Percentiles rank a stretch among this genome's conserved stretches.
These are phyloP conservation scores for Plectus sambesii DNA, from an alignment of 1,140 invertebrate species.

Conservation along the genomic window DNA sequence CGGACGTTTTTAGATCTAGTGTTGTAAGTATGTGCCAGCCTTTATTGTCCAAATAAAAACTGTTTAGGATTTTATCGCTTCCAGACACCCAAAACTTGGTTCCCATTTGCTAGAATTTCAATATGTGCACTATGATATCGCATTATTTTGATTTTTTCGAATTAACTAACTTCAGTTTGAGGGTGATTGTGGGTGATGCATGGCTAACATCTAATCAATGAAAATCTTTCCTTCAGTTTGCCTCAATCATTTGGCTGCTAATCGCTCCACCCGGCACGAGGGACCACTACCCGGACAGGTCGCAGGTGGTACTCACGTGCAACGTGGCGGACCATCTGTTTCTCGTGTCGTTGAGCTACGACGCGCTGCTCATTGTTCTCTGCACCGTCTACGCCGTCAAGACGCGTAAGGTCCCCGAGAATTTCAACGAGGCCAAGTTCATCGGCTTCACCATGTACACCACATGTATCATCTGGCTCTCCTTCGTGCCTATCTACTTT, in stretches of 20 bases:
- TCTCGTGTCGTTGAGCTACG: constrained; percentile 62
- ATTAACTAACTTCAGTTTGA: too few species aligned
- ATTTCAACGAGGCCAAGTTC: constrained; percentile 60
- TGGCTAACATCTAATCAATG: too few species aligned
- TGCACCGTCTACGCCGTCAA: constrained; percentile 64
- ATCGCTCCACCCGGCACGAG: constrained; percentile 54
- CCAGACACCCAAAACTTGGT: too few species aligned
- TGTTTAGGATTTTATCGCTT: too few species aligned
- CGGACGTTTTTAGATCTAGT: too few species aligned
- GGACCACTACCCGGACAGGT: constrained; percentile 49
- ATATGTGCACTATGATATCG: too few species aligned
- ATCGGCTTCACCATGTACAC: constrained; percentile 67
- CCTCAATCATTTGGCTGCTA: constrained; percentile 56
- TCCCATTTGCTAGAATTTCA: too few species aligned
- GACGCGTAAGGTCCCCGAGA: constrained; percentile 63
- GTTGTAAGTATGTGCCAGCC: too few species aligned
- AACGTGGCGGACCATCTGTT: constrained; percentile 61
- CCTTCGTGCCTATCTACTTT: constrained; percentile 63
- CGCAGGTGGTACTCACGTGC: constrained; percentile 56
- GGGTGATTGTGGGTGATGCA: too few species aligned
- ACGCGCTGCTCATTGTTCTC: constrained; percentile 60
- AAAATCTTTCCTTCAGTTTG: too few species aligned
- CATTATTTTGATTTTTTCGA: too few species aligned
- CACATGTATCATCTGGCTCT: constrained; percentile 64
- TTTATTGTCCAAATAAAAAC: too few species aligned